A percentile compares a stretch with the other conserved stretches of the same genome.
Conservation (phyloP, 2,797 vertebrate species). For the Caiman crocodilus region DNA sequence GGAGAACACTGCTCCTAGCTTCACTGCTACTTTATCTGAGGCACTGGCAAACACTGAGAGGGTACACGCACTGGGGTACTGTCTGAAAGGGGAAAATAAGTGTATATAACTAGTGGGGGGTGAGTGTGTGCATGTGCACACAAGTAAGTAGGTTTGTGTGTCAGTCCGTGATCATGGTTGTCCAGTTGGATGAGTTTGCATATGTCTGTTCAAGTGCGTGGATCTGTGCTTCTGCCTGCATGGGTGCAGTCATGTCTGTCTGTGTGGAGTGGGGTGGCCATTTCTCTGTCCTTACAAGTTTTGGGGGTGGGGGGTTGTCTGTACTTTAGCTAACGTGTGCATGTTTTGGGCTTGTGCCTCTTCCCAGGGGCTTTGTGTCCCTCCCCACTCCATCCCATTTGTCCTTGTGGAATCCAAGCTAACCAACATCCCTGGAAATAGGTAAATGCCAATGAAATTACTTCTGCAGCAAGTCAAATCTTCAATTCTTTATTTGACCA, state of each 20-base stretch:
- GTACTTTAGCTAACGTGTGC: not conserved
- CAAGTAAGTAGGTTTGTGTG: not conserved
- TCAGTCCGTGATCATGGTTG: not conserved
- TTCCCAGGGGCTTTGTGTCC: rapidly evolving
- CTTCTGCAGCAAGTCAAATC: conserved; percentile 60
- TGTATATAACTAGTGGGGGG: too few species aligned
- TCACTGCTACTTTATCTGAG: not conserved
- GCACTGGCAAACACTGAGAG: not conserved
- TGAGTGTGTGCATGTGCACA: not conserved
- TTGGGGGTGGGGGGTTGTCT: not conserved
- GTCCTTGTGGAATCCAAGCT: not conserved
- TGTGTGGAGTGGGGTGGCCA: too few species aligned
- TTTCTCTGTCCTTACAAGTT: too few species aligned
- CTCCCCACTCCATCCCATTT: not conserved
- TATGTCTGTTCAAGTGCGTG: not conserved
- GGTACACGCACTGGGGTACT: not conserved
- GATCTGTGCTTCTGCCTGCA: not conserved
- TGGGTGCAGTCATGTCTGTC: too few species aligned
- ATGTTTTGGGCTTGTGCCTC: not conserved
- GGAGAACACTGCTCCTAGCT: not conserved
- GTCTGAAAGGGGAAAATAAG: too few species aligned
- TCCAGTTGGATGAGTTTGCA: not conserved
- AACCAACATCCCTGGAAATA: not conserved
- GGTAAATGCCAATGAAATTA: conserved; percentile 23
- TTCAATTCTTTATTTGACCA: conserved; percentile 61